Conservation (phyloP, 2,113 vertebrate species). For the Elaphurus davidianus region DNA sequence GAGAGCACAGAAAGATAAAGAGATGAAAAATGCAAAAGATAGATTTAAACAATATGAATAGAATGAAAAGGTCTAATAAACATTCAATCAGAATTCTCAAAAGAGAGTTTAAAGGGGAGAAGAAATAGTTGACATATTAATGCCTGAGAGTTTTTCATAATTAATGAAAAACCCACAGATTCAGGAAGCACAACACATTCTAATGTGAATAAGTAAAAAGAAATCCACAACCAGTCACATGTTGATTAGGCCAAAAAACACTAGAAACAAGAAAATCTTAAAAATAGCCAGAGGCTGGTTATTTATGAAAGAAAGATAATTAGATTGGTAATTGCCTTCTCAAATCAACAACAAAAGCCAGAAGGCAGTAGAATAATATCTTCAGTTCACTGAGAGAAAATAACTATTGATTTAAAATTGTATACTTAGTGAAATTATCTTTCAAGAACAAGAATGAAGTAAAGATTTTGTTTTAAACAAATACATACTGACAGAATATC, state of each 20-base stretch:
- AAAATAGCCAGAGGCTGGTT: neutral
- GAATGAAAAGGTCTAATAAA: neutral
- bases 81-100: neutral
- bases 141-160: neutral
- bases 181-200: neutral
- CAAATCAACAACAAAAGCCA: neutral
- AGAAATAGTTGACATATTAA: neutral
- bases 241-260: neutral
- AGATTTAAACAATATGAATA: neutral
- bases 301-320: neutral
- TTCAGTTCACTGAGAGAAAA: neutral
- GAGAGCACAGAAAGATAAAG: neutral
- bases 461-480: neutral
- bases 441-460: neutral
- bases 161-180: neutral
- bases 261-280: neutral
- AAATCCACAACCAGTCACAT: neutral
- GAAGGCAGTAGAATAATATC: neutral
- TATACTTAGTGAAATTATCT: neutral
- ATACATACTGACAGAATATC: neutral
- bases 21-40: neutral
- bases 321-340: neutral
- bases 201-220: neutral
- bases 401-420: neutral
- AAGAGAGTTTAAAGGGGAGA: neutral